Evolutionary conservation across 2,888 invertebrate species (phyloP), one percentile per base, ranked within the genome.

Genomic region (Sussaba pulchella): DNA sequence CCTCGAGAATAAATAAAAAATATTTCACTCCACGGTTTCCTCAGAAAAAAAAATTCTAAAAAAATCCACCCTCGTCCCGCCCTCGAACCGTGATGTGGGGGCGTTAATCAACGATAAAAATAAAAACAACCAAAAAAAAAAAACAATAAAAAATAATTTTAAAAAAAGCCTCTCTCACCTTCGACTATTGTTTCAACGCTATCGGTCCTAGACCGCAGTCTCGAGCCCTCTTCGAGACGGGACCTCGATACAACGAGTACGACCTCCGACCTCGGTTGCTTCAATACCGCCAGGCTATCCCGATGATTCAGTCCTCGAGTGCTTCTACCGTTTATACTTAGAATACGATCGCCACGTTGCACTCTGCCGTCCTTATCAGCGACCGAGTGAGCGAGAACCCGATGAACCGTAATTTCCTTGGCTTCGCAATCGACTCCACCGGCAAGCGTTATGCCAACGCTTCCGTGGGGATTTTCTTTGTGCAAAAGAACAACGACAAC

Each of bases 381-480:
- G 67, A 97, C 95, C 87, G 98, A 97, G 85, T 97, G 97, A 76
- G 95, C 94, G 86, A 98, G 93, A 69, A 98, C 96, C 92, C 97
- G 96, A 92, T 98, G 97, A 83, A 98, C 97, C 89, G 97, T 97
- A 84, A 98, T 97, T 92, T 97, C 97, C 93, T 97, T 98, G 88
- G 96, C 96, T 93, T 98, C 98, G 91, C 97, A 98, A 91, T 98
- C 98, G 17, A 95, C 95, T 67, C 98, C 98, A 77, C 98, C 98
- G 67, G 97, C 97, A 85, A 98, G 93, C 54, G 97, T 97, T 79
- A 98, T 96, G 52, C 98, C 98, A 78, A 98, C 96, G 88, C 96
- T 97, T 21, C 96, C 95, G 57, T 95, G 94, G 2, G 94, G 93
- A 83, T 94, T 94, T 87, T 96, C 96, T 76, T 96, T 93, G 87